phyloP scores from a whole-genome alignment of 2,888 invertebrate genomes.

The Limnephilus rhombicus region DNA sequence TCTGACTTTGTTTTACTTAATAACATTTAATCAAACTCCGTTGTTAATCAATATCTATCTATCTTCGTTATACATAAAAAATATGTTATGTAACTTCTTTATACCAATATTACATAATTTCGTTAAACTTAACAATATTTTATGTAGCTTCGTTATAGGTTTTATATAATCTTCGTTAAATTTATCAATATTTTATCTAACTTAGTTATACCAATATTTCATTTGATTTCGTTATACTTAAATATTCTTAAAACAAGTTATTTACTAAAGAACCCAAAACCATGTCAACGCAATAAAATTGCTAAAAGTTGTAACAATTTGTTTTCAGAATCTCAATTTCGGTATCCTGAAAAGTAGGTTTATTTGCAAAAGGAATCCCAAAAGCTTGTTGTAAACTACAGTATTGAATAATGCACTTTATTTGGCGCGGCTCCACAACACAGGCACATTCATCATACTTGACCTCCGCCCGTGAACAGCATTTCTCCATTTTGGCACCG shows the following conservation, averaged over 20 bases:
- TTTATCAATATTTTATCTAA: no score
- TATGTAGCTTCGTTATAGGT: no score
- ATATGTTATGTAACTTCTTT: no score
- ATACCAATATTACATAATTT: no score
- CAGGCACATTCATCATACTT: slow-evolving; percentile 26
- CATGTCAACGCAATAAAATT: neutral
- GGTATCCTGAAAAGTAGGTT: neutral
- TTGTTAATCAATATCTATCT: no score
- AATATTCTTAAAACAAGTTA: neutral
- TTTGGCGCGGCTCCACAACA: slow-evolving; percentile 8
- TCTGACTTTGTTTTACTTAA: no score
- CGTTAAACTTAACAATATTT: no score
- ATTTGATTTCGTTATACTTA: neutral
- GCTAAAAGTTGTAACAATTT: neutral
- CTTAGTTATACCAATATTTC: neutral
- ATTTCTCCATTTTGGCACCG: slow-evolving; percentile 33
- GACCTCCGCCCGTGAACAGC: slow-evolving; percentile 39
- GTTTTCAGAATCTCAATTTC: neutral
- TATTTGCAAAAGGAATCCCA: neutral
- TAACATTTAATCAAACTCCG: no score
- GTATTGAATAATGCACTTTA: slow-evolving; percentile 33
- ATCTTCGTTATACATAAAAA: no score
- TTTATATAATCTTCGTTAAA: no score
- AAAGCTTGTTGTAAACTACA: slow-evolving; percentile 10
- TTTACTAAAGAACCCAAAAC: neutral